phyloP scores from a whole-genome alignment of 2,888 invertebrate genomes.

The Napeogenes sylphis region DNA sequence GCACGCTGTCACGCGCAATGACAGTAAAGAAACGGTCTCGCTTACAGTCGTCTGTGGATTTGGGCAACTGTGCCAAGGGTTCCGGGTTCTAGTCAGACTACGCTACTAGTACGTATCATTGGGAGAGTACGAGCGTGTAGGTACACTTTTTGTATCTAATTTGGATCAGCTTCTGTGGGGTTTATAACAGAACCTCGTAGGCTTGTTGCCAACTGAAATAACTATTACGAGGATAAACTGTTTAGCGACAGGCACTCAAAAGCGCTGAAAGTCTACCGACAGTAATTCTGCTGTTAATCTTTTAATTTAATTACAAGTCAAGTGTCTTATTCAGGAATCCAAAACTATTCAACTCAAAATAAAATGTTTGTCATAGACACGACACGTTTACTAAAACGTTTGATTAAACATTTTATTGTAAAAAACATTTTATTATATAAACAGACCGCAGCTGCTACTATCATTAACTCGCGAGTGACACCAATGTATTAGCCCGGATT shows the following conservation, averaged over 20 bases:
- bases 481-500: conserved; percentile 12
- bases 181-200: too few relatives aligned
- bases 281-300: too few relatives aligned
- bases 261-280: too few relatives aligned
- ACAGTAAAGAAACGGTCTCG: conserved; percentile 23
- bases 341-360: neutral
- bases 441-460: conserved; percentile 48
- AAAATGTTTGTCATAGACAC: neutral
- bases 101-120: conserved; percentile 1
- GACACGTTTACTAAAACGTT: neutral
- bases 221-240: too few relatives aligned
- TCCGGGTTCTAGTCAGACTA: conserved; percentile 20
- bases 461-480: conserved; percentile 40
- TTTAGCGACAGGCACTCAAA: too few relatives aligned
- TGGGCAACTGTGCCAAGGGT: conserved; percentile 20
- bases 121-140: neutral
- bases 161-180: too few relatives aligned
- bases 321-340: neutral
- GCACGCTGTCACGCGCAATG: conserved; percentile 24
- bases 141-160: neutral
- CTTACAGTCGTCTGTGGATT: conserved; percentile 23
- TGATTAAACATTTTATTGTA: conserved; percentile 9
- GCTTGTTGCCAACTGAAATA: too few relatives aligned
- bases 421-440: conserved; percentile 19
- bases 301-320: too few relatives aligned